Base-by-base conservation (phyloP, 2,797 vertebrate species). In the Sorex maritimensis region DNA sequence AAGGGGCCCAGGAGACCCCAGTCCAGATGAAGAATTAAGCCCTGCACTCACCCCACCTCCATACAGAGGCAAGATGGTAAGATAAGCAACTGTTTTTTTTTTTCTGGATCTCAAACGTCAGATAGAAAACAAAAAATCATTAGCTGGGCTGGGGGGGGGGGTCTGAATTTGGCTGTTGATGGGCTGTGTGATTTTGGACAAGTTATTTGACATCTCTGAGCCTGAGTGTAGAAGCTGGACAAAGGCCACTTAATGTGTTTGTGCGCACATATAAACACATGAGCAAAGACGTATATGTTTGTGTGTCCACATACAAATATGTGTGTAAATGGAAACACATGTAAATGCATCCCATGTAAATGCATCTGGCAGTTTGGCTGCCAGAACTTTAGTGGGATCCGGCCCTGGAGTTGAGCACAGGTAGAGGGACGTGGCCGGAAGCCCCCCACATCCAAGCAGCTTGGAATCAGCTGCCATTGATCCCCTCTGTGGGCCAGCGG, bases 91-190 rank as follows among this genome's bases (percentile, higher is more conserved):
- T 34, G 34, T 34, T 14, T 3, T 26, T 65, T 55, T 71, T 75
- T 72, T 17, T 17, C 84, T 80, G 67, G 28, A 82, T 80, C 73
- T 86, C 83, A 77, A 55, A 67, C 2, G 79, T 67, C 26, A 68
- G 1, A 61, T 13, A 46, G 1, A 7, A 38, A 30, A 80, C 34
- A 34, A 28, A 58, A 44, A 12, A 14, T 52, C 17, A 41, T 34
- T 67, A 61, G 26, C 52, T 72, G 10, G 1, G 15, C 46, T 41
- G 49, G 68, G 38, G 58, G 17, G 17, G 73, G 41, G 81, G 23
- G 58, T 23, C 44, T 65, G 23, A 88, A 74, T 95, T 94, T 79
- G 88, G 86, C 67, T 96, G 94, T 94, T 97, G 93, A 94, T 96
- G 98, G 95, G 93, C 96, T 92, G 78, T 93, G 55, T 90, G 96